Conservation (phyloP, 1,140 invertebrate species). For the Hermetia illucens region DNA sequence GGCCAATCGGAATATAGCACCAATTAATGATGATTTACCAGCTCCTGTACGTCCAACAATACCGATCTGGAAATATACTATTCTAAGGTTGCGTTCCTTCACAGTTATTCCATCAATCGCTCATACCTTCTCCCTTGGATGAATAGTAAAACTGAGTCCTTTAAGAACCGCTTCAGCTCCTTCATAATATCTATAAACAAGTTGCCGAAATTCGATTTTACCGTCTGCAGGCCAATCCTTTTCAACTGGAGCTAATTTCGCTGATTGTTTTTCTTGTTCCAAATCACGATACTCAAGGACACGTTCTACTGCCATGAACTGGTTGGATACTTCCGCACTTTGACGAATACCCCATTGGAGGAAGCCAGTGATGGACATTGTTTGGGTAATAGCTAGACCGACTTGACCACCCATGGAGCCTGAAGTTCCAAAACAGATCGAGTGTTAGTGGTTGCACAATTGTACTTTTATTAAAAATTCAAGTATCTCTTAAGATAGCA, state of each 20-base stretch:
- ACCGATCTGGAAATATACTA: too few species aligned
- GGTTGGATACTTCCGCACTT: too few species aligned
- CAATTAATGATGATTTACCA: slow-evolving; percentile 57
- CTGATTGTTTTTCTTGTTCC: slow-evolving; percentile 1
- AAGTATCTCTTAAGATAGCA: too few species aligned
- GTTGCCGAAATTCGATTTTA: background rate
- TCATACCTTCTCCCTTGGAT: slow-evolving; percentile 47
- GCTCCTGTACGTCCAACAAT: slow-evolving; percentile 62
- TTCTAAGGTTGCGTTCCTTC: too few species aligned
- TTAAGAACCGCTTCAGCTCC: slow-evolving; percentile 34
- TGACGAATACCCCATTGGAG: too few species aligned
- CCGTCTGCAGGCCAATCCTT: background rate
- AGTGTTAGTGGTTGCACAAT: slow-evolving; percentile 33
- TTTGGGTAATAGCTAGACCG: slow-evolving; percentile 67
- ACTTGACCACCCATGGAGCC: slow-evolving; percentile 41
- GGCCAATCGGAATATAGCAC: slow-evolving; percentile 41
- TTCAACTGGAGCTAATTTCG: background rate
- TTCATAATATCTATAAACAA: slow-evolving; percentile 1
- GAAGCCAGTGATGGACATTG: too few species aligned
- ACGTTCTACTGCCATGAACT: too few species aligned
- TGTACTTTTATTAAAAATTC: too few species aligned
- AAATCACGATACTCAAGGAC: too few species aligned
- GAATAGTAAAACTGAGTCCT: too few species aligned
- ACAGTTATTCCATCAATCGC: slow-evolving; percentile 45
- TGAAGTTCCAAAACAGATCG: slow-evolving; percentile 29